Conservation (phyloP, 2,113 vertebrate genomes). For the Natator depressus region DNA sequence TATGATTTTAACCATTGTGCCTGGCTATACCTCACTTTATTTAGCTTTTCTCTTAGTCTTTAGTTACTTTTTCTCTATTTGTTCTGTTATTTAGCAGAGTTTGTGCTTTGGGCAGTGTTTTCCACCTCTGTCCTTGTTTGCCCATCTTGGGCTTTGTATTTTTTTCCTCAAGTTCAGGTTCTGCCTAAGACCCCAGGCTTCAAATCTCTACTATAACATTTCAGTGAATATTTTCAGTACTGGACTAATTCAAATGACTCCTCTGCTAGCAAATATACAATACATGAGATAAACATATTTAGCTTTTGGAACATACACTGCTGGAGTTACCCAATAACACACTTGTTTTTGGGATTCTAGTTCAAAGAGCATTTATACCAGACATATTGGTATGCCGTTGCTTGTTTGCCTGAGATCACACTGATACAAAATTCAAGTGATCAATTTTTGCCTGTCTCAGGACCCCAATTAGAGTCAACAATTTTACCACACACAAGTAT, state of each 20-base stretch:
- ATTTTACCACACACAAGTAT: background rate
- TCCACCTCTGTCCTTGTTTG: no score
- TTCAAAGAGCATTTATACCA: conserved; percentile 67
- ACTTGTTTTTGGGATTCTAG: conserved; percentile 59
- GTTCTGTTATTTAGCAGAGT: no score
- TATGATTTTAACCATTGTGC: background rate
- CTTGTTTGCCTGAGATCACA: conserved; percentile 43
- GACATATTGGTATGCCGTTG: background rate
- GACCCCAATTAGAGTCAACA: background rate
- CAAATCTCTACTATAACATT: background rate
- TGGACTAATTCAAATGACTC: conserved; percentile 12
- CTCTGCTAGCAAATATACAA: conserved; percentile 35
- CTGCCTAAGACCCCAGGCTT: no score
- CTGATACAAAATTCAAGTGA: background rate
- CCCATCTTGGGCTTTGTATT: no score
- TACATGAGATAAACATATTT: conserved; percentile 40
- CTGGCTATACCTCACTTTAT: no score
- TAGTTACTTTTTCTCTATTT: no score
- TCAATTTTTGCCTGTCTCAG: background rate
- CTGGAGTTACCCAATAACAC: conserved; percentile 52
- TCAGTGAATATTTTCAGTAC: background rate
- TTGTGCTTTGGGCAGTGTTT: no score
- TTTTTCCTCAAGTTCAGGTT: no score
- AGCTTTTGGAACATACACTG: conserved; percentile 42
- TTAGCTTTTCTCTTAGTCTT: no score